Base-by-base conservation (phyloP, 2,113 vertebrate species). In the Coryphaenoides rupestris region DNA sequence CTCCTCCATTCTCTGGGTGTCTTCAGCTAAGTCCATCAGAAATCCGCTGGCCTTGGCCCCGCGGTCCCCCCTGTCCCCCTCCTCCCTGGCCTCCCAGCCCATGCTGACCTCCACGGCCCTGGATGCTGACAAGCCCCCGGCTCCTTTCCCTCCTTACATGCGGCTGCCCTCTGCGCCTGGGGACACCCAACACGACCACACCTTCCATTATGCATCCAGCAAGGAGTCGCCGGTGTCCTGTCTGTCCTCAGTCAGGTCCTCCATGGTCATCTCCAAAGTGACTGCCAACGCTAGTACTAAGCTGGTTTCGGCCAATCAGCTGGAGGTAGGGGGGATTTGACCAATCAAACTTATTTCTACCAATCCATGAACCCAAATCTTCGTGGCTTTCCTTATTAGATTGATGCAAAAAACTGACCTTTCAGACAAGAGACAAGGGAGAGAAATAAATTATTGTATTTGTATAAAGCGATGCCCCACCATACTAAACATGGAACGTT, bases 41-140 rank as follows among this genome's bases (percentile, higher is more conserved):
- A 6, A 12, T 12, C 33, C 33, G 33, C 33, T 5, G 33, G 7
- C 9, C 33, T 40, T 12, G 0, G 33, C 33, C 24, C 63, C 72
- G 9, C 62, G 57, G 24, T 7, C 60, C n/a, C 60, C 70, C 56
- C 46, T 77, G 4, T 69, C 65, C 54, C 61, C 19, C 57, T 23
- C 5, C 33, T 40, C 33, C 33, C 33, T 10, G 33, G 33, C 65
- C 50, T 21, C 66, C 47, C 68, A 4, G 21, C 82, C 84, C 6
- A 55, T 84, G 45, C 56, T 87, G 66, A 79, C 86, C 19, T 87
- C 89, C 4, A 82, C 84, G 12, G 62, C 80, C 4, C 63, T 68
- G 40, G 72, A 87, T 53, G 54, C 52, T 23, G 64, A 85, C 52
- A 81, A 70, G 33, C 58, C 65, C 3, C 5, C 6, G 33, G 33